Base-by-base conservation (phyloP, 2,797 vertebrate genomes). In the Rhabdophis nuchalis region DNA sequence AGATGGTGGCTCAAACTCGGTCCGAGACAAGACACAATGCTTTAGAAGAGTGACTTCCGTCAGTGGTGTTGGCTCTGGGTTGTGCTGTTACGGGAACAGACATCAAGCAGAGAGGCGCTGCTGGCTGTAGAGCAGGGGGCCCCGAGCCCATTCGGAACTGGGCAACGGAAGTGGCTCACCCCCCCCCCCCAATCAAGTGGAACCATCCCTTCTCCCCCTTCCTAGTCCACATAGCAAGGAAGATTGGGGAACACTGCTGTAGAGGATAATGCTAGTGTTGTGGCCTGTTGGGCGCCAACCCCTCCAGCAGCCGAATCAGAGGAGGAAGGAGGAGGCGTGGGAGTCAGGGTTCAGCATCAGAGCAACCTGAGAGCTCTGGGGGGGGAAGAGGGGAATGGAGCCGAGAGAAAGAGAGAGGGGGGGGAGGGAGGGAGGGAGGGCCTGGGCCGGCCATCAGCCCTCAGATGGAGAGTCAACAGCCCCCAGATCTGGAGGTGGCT, bases 131-230 rank as follows among this genome's bases (percentile, higher is more conserved):
- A 10, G 68, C 2, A 7, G 29, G 61, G n/a, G 5, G 32, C 13
- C 61, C 14, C 61, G 7, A 16, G n/a, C 5, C 61, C 61, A 0
- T 68, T 68, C 0, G 2, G 61, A 32, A 32, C 61, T 0, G 13
- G n/a, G 60, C 27, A 29, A 7, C 1, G 25, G 58, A 29, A 60
- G 25, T 27, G 61, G 61, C 13, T 16, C 13, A 68, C n/a, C 2
- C 29, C 3, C 5, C 1, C 1, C n/a, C 46, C 4, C 46, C 46
- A 46, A 2, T 68, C n/a, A 32, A 1, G 0, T 64, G 1, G 12
- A 64, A n/a, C 61, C 29, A 32, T 32, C 13, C 61, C 61, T 16
- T 68, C 61, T 68, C 5, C 5, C 61, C 5, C 29, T 5, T n/a
- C 11, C 61, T 64, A n/a, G 61, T n/a, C 29, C 61, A 64, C 29